Percentiles rank a stretch among this genome's conserved stretches.
Evolutionary conservation across 2,888 invertebrate species (phyloP).

Genomic region (Bruchidius siliquastri): DNA sequence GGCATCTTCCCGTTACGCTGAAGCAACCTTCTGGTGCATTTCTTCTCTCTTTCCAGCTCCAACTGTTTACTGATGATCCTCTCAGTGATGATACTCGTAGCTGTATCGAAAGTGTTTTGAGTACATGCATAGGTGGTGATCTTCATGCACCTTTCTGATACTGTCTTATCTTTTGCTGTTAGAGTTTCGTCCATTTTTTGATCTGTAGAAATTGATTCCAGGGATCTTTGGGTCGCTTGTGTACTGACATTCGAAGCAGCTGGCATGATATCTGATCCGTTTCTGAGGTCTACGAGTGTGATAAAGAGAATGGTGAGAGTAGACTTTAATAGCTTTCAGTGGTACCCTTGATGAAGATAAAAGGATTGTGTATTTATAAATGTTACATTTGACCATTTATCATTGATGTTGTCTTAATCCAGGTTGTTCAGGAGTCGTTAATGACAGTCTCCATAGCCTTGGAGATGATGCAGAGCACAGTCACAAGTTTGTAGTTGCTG

Average conservation of each 20-base stretch:
- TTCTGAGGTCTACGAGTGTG: not conserved
- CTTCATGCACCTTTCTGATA: slow-evolving; percentile 1
- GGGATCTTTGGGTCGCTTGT: not conserved
- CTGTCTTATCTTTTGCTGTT: not conserved
- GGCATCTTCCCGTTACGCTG: not conserved
- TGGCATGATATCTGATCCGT: not conserved
- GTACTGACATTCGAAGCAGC: not conserved
- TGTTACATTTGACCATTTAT: no score
- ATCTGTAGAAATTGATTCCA: not conserved
- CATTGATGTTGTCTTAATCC: no score
- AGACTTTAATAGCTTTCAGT: not conserved
- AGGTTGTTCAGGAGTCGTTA: no score
- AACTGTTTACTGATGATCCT: slow-evolving; percentile 8
- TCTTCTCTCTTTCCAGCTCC: slow-evolving; percentile 3
- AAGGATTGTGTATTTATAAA: no score
- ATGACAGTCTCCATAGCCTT: no score
- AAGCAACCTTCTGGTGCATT: not conserved
- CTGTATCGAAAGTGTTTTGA: slow-evolving; percentile 1
- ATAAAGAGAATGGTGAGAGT: not conserved
- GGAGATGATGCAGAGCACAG: no score
- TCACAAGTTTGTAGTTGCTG: no score
- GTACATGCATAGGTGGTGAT: not conserved
- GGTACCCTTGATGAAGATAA: no score
- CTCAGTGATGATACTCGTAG: slow-evolving; percentile 9
- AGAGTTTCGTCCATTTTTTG: not conserved